phyloP scores from a whole-genome alignment of 2,113 vertebrate species.

The Rhombomys opimus region DNA sequence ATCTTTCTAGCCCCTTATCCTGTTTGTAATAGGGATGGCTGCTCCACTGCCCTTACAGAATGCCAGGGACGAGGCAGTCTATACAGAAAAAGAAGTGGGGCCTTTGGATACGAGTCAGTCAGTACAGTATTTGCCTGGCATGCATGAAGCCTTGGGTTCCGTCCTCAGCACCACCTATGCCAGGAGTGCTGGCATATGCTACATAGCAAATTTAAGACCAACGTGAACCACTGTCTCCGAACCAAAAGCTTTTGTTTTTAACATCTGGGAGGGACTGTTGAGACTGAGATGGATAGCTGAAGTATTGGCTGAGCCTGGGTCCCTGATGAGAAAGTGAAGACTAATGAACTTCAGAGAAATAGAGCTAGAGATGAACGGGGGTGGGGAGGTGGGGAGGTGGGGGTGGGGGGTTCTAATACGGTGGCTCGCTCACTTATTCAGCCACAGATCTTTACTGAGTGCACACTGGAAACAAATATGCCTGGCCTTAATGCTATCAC shows the following conservation, averaged over 20 bases:
- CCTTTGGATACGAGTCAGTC: background rate
- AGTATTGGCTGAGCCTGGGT: background rate
- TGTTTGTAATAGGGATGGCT: background rate
- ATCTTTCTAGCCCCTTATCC: background rate
- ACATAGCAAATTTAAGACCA: background rate
- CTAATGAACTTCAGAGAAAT: slow-evolving; percentile 12
- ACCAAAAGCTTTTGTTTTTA: background rate
- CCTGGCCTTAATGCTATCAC: background rate
- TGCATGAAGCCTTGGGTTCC: background rate
- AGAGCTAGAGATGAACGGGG: background rate
- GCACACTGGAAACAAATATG: background rate
- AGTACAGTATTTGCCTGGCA: background rate
- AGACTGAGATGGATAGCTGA: background rate
- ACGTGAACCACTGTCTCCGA: background rate
- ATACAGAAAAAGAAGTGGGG: background rate
- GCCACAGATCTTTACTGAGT: background rate
- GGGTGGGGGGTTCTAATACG: background rate
- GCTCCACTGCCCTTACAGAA: background rate
- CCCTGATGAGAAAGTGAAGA: slow-evolving; percentile 20
- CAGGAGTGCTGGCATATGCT: background rate
- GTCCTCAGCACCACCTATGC: background rate
- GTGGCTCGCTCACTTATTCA: background rate
- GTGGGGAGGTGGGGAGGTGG: too few species aligned
- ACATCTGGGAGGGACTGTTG: background rate
- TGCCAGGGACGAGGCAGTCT: background rate